A percentile compares a stretch with the other conserved stretches of the same genome.
phyloP scores from a whole-genome alignment of 2,113 vertebrate genomes.

The Uropsilus gracilis region DNA sequence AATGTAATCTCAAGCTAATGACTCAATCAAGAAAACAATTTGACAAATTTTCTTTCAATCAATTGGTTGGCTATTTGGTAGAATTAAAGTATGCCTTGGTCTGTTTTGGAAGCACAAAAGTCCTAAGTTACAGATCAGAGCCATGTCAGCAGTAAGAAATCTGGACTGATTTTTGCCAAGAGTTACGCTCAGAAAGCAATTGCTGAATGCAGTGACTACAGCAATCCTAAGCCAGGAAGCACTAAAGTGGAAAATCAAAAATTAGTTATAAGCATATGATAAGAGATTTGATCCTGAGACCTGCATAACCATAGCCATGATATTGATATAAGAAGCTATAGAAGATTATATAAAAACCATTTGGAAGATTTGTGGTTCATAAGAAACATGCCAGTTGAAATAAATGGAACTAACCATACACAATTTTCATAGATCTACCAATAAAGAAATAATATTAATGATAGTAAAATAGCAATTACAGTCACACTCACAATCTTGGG shows the following conservation, averaged over 20 bases:
- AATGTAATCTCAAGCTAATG: background rate
- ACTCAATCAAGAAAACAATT: background rate
- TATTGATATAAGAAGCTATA: background rate
- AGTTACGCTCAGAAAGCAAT: background rate
- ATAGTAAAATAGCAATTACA: background rate
- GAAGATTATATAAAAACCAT: background rate
- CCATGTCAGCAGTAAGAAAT: background rate
- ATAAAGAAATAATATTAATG: background rate
- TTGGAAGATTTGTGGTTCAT: background rate
- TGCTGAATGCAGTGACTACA: background rate
- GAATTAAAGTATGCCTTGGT: conserved; percentile 12
- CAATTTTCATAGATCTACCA: background rate
- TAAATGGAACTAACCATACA: background rate
- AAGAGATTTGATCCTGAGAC: background rate
- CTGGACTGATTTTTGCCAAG: background rate
- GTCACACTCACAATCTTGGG: background rate
- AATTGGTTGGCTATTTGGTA: background rate
- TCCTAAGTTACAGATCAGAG: background rate
- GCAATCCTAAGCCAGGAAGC: conserved; percentile 7
- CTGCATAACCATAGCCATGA: background rate
- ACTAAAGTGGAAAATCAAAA: conserved; percentile 14
- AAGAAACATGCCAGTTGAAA: background rate
- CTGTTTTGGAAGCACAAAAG: background rate
- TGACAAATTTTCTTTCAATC: background rate
- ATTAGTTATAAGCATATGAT: background rate